Base-by-base conservation (phyloP, 1,140 invertebrate species). In the Aradophagus sp. region DNA sequence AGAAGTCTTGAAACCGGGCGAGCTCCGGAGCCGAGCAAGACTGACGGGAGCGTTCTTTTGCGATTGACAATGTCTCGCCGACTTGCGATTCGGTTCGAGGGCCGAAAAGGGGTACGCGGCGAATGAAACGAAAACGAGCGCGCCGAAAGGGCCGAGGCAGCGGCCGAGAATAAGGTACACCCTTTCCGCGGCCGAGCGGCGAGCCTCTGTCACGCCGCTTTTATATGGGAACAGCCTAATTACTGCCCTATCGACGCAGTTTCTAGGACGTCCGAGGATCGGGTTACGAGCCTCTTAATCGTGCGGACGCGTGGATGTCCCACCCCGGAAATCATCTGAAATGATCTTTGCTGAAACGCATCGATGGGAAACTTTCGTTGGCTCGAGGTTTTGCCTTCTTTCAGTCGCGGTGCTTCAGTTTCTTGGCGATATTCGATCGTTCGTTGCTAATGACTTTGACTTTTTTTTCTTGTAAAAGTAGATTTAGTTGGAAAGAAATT, bases 211-310 rank as follows among this genome's bases (percentile, higher is more conserved):
- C 65, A 59, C 58, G 63, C 67, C 67, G 67, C 67, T 61, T 75
- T 75, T 61, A 75, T 63, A 75, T 68, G 63, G 63, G 73, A 81
- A 75, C 79, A 77, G 78, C 78, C 79, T 80, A 81, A 81, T 81
- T 81, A 81, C 77, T 80, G 74, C 76, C 73, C 77, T 81, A 81
- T 81, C 79, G 78, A 77, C 77, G 75, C 53, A 67, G 74, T 77
- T 78, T 77, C 79, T 77, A 47, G 76, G 77, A 74, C 47, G 52
- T 61, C 47, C 31, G 34, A 14, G 36, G 52, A 61, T 81, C 78
- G 77, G 73, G 76, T 81, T 81, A 81, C 78, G 41, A 61, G 59
- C 38, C 66, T 66, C 72, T 66, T 70, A 70, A 74, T 70, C 66
- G 50, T 61, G 52, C 38, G 61, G 52, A 74, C 66, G 66, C 72